These are phyloP conservation scores for Miniopterus natalensis DNA, from an alignment of 2,113 vertebrate species.

Conservation along the genomic window DNA sequence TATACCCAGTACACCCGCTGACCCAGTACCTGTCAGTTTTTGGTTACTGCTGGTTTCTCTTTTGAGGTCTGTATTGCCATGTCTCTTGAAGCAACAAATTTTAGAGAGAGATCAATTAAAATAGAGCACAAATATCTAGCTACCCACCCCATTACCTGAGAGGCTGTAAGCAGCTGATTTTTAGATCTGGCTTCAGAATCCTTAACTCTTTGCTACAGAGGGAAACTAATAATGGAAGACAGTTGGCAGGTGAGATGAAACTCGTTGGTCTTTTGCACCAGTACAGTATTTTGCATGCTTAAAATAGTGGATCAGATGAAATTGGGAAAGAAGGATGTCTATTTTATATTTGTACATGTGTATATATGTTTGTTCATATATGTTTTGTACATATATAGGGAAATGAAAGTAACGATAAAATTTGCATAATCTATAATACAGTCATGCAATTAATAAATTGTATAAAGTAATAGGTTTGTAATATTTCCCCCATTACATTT, in stretches of 20 bases:
- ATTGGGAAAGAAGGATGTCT: neutral
- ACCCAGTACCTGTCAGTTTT: neutral
- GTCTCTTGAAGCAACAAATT: neutral
- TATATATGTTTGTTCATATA: neutral
- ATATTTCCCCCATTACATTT: slow-evolving; percentile 47
- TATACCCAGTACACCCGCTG: neutral
- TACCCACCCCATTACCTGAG: neutral
- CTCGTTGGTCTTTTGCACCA: neutral
- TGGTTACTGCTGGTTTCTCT: neutral
- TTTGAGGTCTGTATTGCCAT: neutral
- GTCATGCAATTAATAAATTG: slow-evolving; percentile 14
- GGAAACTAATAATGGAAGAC: neutral
- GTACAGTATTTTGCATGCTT: neutral
- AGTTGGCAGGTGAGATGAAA: neutral
- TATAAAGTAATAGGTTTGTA: slow-evolving; percentile 34
- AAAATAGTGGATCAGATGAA: neutral
- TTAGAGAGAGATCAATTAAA: neutral
- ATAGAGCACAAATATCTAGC: neutral
- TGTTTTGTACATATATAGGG: neutral
- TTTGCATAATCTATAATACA: slow-evolving; percentile 25
- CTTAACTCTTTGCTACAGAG: neutral
- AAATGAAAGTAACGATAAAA: slow-evolving; percentile 25
- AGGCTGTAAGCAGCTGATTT: neutral
- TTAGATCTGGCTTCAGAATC: neutral
- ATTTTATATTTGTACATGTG: neutral